Evolutionary conservation across 2,888 invertebrate species (phyloP), one percentile per base, ranked within the genome.

Genomic region (Rhamphomyia laevipes): DNA sequence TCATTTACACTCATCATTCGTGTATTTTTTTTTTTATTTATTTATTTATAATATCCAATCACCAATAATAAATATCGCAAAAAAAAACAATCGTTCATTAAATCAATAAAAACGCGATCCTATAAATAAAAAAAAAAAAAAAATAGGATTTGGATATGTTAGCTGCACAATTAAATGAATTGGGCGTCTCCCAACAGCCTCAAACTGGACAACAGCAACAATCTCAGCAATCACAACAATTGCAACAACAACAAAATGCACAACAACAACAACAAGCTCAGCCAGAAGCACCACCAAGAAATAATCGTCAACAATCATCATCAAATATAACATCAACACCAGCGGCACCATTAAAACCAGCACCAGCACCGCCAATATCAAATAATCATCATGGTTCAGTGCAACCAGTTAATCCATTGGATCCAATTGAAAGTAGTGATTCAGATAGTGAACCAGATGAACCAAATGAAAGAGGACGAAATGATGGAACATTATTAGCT

Each of bases 141-240:
- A 70, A 73, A 57, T 75, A 95, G 92, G 95, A 96, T 74, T 81
- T 97, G 77, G 96, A 97, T 75, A 87, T 87, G 69, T 74, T 97
- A 70, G 96, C 95, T 56, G 92, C 91, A 64, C 94, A 97, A 73
- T 79, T 96, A 67, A 94, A 90, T 74, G 90, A 94, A 74, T 78
- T 96, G 67, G 93, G 89, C 61, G 84, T 85, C 63, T 18, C 77
- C 55, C 55, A 56, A 55, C 56, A 56, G 53, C 53, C 56, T 50
- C n/a, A 13, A 35, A 7, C 35, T 35, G 35, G 35, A 35, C 67
- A 65, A 67, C 68, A 69, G 64, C 68, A 67, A 63, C 67, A 66
- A 59, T 64, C 64, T 33, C 58, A 50, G 47, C 60, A 53, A 55
- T 49, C 51, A 46, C 51, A 53, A 40, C 48, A 48, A 17, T 45